Evolutionary conservation across 2,888 invertebrate species (phyloP), one percentile per base, ranked within the genome.

Genomic region (Aporophyla lueneburgensis): DNA sequence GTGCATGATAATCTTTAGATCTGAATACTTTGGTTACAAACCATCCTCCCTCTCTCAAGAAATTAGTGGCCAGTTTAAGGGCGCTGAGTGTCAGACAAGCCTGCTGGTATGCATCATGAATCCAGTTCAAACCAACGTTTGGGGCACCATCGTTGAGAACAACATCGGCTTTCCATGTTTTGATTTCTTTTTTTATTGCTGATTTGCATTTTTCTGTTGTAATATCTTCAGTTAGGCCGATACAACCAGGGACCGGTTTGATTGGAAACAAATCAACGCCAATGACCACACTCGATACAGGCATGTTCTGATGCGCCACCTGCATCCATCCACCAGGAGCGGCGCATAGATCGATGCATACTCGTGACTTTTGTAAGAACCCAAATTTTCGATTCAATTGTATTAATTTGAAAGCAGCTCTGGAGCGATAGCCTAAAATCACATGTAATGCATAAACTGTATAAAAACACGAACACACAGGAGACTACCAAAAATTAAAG

Each of bases 251-350:
- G 70, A 99, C 98, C 0, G 98, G 92, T 86, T 96, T 96, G 84
- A 99, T 99, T 0, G 99, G 99, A 89, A 98, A 99, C 92, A 99
- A 97, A 97, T 99, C 99, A 53, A 99, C 98, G 73, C 99, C 99
- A 69, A 99, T 97, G 21, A 99, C 99, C 73, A 99, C 97, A 92
- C 99, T 99, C 9, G 99, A 99, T 0, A 99, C 97, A 0, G 99
- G 99, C 99, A 99, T 99, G 93, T 99, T 99, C 93, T 99, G 98
- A 89, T 98, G 98, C 67, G 99, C 99, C 72, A 99, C 99, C 96
- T 99, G 99, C 98, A 99, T 99, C 99, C 99, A 99, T 88, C 99
- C 99, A 91, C 99, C 99, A 0, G 99, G 99, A 1, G 99, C 99
- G 21, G 99, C 99, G 96, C 99, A 99, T 81, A 99, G 96, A 97